phyloP scores from a whole-genome alignment of 2,113 vertebrate genomes.

The Gobiocypris rarus region DNA sequence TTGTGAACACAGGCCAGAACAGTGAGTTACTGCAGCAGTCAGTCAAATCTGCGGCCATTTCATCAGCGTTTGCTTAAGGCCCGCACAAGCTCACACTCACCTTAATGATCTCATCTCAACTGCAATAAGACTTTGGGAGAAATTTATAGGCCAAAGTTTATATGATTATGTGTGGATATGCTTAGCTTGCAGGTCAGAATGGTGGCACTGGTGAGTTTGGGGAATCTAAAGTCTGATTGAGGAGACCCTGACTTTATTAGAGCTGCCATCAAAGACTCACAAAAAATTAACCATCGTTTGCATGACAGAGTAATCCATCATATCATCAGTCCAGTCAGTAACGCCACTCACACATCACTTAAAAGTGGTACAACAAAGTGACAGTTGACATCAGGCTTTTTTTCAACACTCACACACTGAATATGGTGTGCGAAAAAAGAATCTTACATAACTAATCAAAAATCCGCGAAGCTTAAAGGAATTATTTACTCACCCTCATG shows the following conservation, averaged over 20 bases:
- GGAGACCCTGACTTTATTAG: conserved; percentile 36
- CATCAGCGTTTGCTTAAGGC: conserved; percentile 72
- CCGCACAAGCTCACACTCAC: conserved; percentile 68
- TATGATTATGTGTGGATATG: conserved; percentile 70
- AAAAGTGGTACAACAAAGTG: conserved; percentile 23
- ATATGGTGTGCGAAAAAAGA: background rate
- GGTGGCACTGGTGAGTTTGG: background rate
- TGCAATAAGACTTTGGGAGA: conserved; percentile 57
- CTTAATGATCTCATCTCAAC: conserved; percentile 71
- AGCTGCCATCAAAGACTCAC: conserved; percentile 34
- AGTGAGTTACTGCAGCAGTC: conserved; percentile 76
- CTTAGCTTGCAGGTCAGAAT: conserved; percentile 69
- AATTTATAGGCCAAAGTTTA: conserved; percentile 71
- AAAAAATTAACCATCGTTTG: conserved; percentile 47
- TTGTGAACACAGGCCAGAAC: conserved; percentile 60
- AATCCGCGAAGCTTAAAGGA: background rate
- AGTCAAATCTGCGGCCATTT: conserved; percentile 74
- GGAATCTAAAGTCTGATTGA: conserved; percentile 44
- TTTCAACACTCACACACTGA: background rate
- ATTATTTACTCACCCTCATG: too few species aligned
- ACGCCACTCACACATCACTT: conserved; percentile 37
- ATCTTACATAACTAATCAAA: background rate
- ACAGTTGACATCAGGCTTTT: conserved; percentile 27
- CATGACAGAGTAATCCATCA: conserved; percentile 35
- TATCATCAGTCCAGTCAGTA: conserved; percentile 31